Evolutionary conservation across 2,113 vertebrate species (phyloP), one percentile per base, ranked within the genome.

Genomic region (Gobius niger): DNA sequence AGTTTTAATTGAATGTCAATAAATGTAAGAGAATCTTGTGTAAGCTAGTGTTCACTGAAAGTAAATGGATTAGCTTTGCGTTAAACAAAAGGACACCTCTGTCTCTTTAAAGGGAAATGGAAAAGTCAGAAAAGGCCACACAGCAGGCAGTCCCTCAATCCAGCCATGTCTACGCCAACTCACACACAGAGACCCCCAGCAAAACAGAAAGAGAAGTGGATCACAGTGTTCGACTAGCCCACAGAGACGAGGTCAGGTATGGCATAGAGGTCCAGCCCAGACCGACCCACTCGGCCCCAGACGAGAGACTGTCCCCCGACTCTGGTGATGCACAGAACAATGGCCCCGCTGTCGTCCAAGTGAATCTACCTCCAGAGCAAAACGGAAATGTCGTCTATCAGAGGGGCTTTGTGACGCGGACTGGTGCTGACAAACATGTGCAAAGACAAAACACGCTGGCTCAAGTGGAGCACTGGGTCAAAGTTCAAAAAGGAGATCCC

Each of bases 391-490:
- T 85, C 2, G 86, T 91, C 0, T 95, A 94, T 89, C 95, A 94
- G 88, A 92, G 94, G 80, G 91, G 91, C 18, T 88, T 92, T 68
- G 87, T 92, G 78, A 82, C 93, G 15, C 92, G 91, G 52, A 68
- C 85, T 34, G 93, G 92, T 77, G 75, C 90, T 7, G 95, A 96
- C 69, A 98, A 96, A 85, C 94, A 95, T 15, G 93, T 92, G 82
- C 96, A 98, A 84, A 94, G 95, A 83, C 96, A 96, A 89, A 96
- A 90, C 64, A 91, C 91, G 7, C 86, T 96, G 92, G 92, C 95
- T 85, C 96, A 98, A 76, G 94, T 95, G 89, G 95, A 98, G 77
- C 94, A 96, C 70, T 99, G 98, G 98, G 93, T 96, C 18, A 97
- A 96, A 87, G 91, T 94, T 77, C 97, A 96, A 76, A 99, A 98